A percentile compares a stretch with the other conserved stretches of the same genome.
Evolutionary conservation across 2,797 vertebrate species (phyloP).

Genomic region (Hydrophis major): DNA sequence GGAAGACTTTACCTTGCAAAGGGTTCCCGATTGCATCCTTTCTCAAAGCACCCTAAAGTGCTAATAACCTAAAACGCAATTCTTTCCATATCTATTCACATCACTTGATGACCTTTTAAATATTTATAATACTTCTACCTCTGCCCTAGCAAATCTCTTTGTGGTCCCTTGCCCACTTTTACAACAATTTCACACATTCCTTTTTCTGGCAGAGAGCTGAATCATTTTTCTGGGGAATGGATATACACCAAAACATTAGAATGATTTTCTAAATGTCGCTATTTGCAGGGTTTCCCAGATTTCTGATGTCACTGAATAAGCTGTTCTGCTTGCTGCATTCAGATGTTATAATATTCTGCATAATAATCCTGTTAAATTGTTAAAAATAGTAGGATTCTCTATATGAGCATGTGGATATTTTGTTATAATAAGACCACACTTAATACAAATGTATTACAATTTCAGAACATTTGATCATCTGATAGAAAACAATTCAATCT

Average conservation of each 20-base stretch:
- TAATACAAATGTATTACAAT: not conserved
- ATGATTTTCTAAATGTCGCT: not conserved
- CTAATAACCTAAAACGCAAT: not conserved
- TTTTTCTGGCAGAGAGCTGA: not conserved
- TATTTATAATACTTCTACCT: not conserved
- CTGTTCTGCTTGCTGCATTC: not conserved
- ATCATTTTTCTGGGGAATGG: not conserved
- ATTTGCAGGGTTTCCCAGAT: accelerated
- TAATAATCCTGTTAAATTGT: not conserved
- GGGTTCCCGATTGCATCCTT: not conserved
- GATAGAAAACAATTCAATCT: not conserved
- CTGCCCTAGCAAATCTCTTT: not conserved
- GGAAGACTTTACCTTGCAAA: not conserved
- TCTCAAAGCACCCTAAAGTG: not conserved
- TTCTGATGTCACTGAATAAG: not conserved
- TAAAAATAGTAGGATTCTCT: not conserved
- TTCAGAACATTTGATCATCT: not conserved
- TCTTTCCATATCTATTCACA: not conserved
- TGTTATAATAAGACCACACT: not conserved
- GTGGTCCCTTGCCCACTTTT: not conserved
- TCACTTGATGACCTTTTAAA: not conserved
- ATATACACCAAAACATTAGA: not conserved
- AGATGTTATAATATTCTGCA: not conserved
- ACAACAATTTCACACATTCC: not conserved
- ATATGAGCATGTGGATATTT: not conserved